Conservation (phyloP, 2,888 invertebrate species). For the Arctia plantaginis region DNA sequence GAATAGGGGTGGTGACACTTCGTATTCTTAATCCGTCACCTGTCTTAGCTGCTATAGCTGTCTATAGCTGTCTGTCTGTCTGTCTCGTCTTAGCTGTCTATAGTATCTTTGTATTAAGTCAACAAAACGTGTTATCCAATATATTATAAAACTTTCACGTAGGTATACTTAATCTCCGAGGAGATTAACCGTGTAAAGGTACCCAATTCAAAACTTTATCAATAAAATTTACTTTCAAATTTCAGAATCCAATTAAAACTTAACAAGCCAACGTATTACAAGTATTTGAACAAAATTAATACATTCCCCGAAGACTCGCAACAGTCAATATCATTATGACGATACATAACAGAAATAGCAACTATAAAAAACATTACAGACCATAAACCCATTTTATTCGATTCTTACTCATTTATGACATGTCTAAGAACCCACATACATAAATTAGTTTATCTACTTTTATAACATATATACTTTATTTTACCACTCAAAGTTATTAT, state of each 20-base stretch:
- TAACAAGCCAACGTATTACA: constrained; percentile 14
- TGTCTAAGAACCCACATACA: constrained; percentile 53
- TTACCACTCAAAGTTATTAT: constrained; percentile 53
- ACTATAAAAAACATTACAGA: constrained; percentile 51
- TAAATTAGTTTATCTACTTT: constrained; percentile 55
- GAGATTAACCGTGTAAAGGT: background rate
- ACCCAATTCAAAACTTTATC: background rate
- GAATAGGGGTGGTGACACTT: too few species aligned
- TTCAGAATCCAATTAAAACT: constrained; percentile 25
- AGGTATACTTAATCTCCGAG: background rate
- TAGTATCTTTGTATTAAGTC: background rate
- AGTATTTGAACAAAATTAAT: constrained; percentile 21
- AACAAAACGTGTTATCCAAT: background rate
- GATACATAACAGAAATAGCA: constrained; percentile 47
- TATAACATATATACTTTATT: constrained; percentile 52
- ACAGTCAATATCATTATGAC: constrained; percentile 45
- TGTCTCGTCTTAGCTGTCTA: too few species aligned
- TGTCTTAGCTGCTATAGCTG: too few species aligned
- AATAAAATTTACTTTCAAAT: constrained; percentile 15
- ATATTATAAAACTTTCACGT: background rate
- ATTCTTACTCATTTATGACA: constrained; percentile 54
- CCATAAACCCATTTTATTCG: constrained; percentile 52
- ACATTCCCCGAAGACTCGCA: constrained; percentile 12
- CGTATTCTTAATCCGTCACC: too few species aligned
- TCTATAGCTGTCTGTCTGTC: too few species aligned